Base-by-base conservation (phyloP, 2,797 vertebrate genomes). In the Pangasius larnaudii region DNA sequence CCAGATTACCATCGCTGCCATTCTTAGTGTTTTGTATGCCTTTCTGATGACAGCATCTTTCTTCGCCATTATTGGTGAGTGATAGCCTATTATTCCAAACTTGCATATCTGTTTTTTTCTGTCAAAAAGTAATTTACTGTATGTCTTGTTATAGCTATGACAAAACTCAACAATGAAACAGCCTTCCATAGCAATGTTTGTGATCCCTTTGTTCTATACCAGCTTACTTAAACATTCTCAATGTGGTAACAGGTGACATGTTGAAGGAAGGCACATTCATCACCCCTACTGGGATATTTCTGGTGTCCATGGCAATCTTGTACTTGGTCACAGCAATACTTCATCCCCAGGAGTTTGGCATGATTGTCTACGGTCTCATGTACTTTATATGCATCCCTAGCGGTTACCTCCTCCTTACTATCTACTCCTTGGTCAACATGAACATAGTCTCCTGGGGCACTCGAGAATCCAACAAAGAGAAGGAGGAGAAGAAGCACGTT, bases 401-500 rank as follows among this genome's bases (percentile, higher is more conserved):
- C 90, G 96, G 96, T 72, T 97, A 97, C 91, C 96, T 97, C 74
- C 94, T 97, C 1, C 93, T 97, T 51, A 96, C 95, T 84, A 97
- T 97, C 91, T 97, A 97, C 92, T 96, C 96, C 3, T 91, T 97
- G 90, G 96, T 97, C 88, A 97, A 97, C 94, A 96, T 97, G 96
- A 86, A 97, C 91, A 89, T 89, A 63, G 96, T 97, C 46, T 93
- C 96, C 56, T 97, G 96, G 96, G 96, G 96, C 63, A 97, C 96
- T 65, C 94, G 96, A 14, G 96, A 97, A 91, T 86, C 95, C 69
- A 95, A 18, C 85, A 93, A 96, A 91, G 94, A 90, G 85, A 87
- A 88, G 88, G 19, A 87, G 90, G 18, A 51, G 10, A 95, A 93
- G 88, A 95, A 95, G 89, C 81, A 81, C 0, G 85, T 92, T 0